phyloP scores from a whole-genome alignment of 1,140 invertebrate species.

The Meloidogyne hapla region DNA sequence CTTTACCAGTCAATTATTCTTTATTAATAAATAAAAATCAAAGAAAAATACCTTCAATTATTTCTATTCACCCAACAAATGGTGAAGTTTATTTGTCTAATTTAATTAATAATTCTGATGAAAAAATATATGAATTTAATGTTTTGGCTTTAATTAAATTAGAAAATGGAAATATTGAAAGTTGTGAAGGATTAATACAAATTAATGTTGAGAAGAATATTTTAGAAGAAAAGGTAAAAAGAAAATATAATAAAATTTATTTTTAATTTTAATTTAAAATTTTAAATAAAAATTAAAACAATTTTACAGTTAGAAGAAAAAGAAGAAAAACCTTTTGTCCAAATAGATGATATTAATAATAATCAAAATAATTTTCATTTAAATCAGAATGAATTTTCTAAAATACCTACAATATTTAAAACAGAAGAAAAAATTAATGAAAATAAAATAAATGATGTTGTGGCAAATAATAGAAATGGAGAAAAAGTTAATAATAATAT shows the following conservation, averaged over 20 bases:
- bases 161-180: constrained; percentile 3
- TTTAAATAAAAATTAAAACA: too few species aligned
- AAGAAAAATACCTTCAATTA: neutral
- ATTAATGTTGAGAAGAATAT: neutral
- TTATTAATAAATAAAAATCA: constrained; percentile 1
- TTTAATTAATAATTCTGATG: too few species aligned
- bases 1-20: neutral
- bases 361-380: neutral
- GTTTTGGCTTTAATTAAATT: neutral
- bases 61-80: neutral
- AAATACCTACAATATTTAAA: too few species aligned
- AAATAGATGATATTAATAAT: neutral
- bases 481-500: too few species aligned
- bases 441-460: too few species aligned
- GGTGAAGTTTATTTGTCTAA: neutral
- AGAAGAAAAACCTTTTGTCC: neutral
- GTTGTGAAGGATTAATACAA: constrained; percentile 1
- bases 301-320: neutral
- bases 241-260: too few species aligned
- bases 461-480: too few species aligned
- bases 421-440: too few species aligned
- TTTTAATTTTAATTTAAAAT: too few species aligned
- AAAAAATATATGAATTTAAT: constrained; percentile 2
- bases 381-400: too few species aligned
- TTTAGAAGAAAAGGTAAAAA: neutral